Percentiles rank a stretch among this genome's conserved stretches.
Conservation (phyloP, 2,797 vertebrate species). For the Enteromius anoplus region DNA sequence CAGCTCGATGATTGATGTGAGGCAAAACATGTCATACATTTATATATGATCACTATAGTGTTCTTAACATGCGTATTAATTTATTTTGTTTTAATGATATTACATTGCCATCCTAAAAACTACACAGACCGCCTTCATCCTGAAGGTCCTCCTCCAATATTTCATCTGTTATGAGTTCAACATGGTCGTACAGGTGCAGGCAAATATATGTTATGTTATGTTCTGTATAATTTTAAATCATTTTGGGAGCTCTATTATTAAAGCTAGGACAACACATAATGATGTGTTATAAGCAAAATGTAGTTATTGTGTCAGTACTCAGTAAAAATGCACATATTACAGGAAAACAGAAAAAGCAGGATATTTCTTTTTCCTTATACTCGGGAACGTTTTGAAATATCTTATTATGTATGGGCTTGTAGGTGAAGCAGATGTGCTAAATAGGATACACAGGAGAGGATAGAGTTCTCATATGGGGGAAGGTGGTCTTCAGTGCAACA, state of each 20-base stretch:
- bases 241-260: neutral
- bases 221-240: neutral
- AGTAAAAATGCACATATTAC: neutral
- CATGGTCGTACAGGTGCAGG: neutral
- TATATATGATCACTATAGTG: neutral
- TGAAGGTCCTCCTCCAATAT: neutral
- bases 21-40: neutral
- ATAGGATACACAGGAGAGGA: neutral
- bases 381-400: neutral
- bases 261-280: neutral
- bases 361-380: neutral
- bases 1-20: neutral
- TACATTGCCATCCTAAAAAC: neutral
- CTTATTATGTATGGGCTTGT: neutral
- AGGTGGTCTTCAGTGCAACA: neutral
- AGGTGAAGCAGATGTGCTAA: neutral
- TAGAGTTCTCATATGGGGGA: neutral
- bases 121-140: neutral
- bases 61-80: neutral
- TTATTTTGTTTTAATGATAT: neutral
- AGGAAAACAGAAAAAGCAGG: neutral
- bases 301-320: neutral
- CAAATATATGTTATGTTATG: neutral
- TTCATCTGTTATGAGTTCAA: neutral
- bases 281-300: neutral